Percentiles rank a stretch among this genome's conserved stretches.
Conservation (phyloP, 2,797 vertebrate genomes). For the Nyctalus aviator region DNA sequence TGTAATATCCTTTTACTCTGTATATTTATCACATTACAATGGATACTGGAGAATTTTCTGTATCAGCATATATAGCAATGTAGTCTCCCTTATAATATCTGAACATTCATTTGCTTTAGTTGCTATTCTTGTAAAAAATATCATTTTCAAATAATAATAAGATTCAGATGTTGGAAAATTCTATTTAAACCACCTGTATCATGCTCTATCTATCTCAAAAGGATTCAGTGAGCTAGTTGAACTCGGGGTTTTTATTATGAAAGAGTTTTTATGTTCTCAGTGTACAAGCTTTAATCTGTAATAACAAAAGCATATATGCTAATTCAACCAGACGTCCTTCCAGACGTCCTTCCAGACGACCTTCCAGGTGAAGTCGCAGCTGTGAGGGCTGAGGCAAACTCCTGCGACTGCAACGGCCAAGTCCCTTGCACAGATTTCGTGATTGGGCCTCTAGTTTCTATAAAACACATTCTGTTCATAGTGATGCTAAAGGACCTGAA, state of each 20-base stretch:
- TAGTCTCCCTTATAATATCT: not conserved
- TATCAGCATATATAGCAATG: not conserved
- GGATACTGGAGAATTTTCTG: not conserved
- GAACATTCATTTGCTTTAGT: not conserved
- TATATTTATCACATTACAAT: slow-evolving; percentile 19
- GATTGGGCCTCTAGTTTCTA: not conserved
- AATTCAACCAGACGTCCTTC: too few species aligned
- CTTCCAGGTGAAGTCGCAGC: too few species aligned
- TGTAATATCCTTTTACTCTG: not conserved
- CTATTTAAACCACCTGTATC: not conserved
- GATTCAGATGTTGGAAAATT: not conserved
- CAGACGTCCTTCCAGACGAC: accelerated
- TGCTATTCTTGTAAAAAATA: not conserved
- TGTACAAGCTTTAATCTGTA: not conserved
- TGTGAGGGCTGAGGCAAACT: too few species aligned
- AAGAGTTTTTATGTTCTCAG: not conserved
- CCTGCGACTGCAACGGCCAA: too few species aligned
- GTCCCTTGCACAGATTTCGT: too few species aligned
- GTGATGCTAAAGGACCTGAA: not conserved
- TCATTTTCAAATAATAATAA: not conserved
- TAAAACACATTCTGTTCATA: not conserved
- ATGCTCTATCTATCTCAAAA: not conserved
- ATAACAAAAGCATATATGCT: too few species aligned
- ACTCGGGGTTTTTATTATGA: not conserved
- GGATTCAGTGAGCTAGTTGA: not conserved